Evolutionary conservation across 2,797 vertebrate species (phyloP).

Genomic region (Chrosomus eos): DNA sequence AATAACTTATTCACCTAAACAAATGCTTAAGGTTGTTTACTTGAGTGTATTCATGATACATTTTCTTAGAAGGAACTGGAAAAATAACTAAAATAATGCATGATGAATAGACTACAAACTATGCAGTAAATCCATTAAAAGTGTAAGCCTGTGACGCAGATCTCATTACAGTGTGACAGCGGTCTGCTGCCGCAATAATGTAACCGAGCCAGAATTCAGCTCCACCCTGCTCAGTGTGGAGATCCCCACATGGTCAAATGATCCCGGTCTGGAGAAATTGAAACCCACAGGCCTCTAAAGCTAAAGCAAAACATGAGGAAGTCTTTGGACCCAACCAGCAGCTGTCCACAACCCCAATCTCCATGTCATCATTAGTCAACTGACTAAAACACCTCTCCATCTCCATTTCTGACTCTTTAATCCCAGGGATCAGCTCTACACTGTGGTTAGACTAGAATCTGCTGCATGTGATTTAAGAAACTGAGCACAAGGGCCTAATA

Average conservation of each 20-base stretch:
- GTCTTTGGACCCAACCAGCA: constrained; percentile 26
- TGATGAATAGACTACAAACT: neutral
- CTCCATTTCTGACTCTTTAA: constrained; percentile 25
- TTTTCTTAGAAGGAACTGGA: neutral
- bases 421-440: neutral
- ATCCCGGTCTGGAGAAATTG: constrained; percentile 29
- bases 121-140: constrained; percentile 14
- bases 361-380: constrained; percentile 32
- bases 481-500: neutral
- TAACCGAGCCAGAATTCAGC: constrained; percentile 30
- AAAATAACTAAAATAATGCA: neutral
- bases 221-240: constrained; percentile 41
- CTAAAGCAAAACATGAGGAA: constrained; percentile 37
- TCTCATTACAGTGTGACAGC: constrained; percentile 35
- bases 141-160: neutral
- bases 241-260: constrained; percentile 32
- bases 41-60: neutral
- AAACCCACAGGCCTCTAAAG: constrained; percentile 20
- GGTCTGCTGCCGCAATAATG: constrained; percentile 28
- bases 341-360: constrained; percentile 42
- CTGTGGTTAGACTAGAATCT: neutral
- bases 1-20: neutral
- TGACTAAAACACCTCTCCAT: constrained; percentile 20
- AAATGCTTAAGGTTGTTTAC: neutral
- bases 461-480: neutral